A percentile compares a stretch with the other conserved stretches of the same genome.
Evolutionary conservation across 2,113 vertebrate species (phyloP).

Genomic region (Trichomycterus rosablanca): DNA sequence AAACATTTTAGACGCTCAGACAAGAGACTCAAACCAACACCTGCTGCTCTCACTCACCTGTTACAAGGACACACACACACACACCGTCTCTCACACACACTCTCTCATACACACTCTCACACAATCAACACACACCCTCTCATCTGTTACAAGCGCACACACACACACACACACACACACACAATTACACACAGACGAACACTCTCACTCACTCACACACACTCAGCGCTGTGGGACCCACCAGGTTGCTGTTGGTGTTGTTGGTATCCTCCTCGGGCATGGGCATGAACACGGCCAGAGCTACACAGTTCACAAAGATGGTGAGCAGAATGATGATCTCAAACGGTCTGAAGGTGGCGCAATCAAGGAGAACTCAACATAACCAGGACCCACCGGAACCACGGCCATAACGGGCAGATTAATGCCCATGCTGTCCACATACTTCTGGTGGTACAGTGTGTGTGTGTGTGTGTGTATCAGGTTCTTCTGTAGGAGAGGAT

Average conservation of each 20-base stretch:
- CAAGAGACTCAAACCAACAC: conserved; percentile 8
- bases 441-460: no score
- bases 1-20: conserved; percentile 18
- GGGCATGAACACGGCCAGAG: conserved; percentile 84
- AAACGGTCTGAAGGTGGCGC: conserved; percentile 60
- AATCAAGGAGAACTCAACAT: conserved; percentile 39
- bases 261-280: conserved; percentile 90
- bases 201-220: no score
- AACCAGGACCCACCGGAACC: background rate
- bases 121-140: background rate
- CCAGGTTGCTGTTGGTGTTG: conserved; percentile 77
- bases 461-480: no score
- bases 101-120: no score
- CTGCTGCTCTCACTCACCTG: conserved; percentile 37
- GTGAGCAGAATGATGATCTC: conserved; percentile 88
- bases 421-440: no score
- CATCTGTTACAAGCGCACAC: background rate
- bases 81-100: background rate
- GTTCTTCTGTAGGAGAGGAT: no score
- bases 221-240: conserved; percentile 61
- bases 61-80: conserved; percentile 24
- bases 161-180: no score
- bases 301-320: conserved; percentile 87
- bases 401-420: no score
- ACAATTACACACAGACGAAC: background rate